Conservation (phyloP, 2,113 vertebrate genomes). For the Symphodus melops region DNA sequence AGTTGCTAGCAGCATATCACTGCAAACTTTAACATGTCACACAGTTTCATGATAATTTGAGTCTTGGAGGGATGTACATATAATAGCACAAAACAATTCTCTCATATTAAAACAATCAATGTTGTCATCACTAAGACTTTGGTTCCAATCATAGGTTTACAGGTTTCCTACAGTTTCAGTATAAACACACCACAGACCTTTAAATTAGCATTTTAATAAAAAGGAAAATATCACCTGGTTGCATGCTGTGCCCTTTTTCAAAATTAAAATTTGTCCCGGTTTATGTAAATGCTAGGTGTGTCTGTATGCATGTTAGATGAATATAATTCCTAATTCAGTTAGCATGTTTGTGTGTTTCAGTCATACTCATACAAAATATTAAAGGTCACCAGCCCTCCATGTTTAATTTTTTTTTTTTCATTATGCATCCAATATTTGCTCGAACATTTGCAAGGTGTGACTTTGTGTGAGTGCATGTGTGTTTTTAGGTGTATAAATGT, state of each 20-base stretch:
- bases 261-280: neutral
- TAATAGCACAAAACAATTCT: too few species aligned
- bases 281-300: neutral
- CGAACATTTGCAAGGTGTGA: neutral
- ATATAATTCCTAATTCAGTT: slow-evolving; percentile 4
- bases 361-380: slow-evolving; percentile 25
- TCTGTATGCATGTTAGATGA: neutral
- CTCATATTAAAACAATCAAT: too few species aligned
- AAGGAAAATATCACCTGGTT: too few species aligned
- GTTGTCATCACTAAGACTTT: too few species aligned
- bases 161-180: too few species aligned
- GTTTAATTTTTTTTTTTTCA: slow-evolving; percentile 24
- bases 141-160: too few species aligned
- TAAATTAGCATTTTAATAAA: too few species aligned
- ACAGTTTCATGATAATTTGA: too few species aligned
- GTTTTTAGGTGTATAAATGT: neutral
- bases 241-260: neutral
- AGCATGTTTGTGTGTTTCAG: neutral
- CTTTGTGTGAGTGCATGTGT: neutral
- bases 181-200: too few species aligned
- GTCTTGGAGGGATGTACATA: too few species aligned
- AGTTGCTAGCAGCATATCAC: too few species aligned
- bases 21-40: too few species aligned
- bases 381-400: slow-evolving; percentile 49
- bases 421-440: slow-evolving; percentile 38